phyloP scores from a whole-genome alignment of 2,888 invertebrate species.

The Dynastes grantii region DNA sequence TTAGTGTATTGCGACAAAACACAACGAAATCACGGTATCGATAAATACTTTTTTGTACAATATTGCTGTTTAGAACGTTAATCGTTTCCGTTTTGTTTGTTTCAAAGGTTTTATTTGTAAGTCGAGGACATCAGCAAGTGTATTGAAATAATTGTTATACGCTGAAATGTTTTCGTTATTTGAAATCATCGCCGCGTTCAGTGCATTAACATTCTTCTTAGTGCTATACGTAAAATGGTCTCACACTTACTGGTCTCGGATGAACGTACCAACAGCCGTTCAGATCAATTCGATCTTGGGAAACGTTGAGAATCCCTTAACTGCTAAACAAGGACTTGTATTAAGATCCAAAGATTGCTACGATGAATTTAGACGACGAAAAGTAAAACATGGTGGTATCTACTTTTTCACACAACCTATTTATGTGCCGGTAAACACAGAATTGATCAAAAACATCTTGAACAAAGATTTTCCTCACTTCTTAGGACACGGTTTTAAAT shows the following conservation, averaged over 20 bases:
- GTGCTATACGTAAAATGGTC: not conserved
- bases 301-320: not conserved
- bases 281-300: constrained; percentile 10
- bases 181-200: not conserved
- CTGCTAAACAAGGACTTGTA: not conserved
- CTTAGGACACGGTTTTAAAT: constrained; percentile 68
- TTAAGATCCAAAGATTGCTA: not conserved
- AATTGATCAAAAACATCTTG: constrained; percentile 61
- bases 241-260: not conserved
- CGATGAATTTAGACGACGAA: constrained; percentile 7
- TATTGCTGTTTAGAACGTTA: no score
- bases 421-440: constrained; percentile 19
- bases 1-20: no score
- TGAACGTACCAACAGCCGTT: not conserved
- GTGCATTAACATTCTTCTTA: not conserved
- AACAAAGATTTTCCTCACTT: constrained; percentile 54
- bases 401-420: constrained; percentile 11
- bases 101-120: no score
- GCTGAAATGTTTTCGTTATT: not conserved
- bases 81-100: not conserved
- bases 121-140: not conserved
- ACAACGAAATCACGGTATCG: no score
- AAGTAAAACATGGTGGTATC: constrained; percentile 23
- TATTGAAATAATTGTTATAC: not conserved
- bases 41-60: no score